Base-by-base conservation (phyloP, 2,888 invertebrate genomes). In the Dichetophora obliterata region DNA sequence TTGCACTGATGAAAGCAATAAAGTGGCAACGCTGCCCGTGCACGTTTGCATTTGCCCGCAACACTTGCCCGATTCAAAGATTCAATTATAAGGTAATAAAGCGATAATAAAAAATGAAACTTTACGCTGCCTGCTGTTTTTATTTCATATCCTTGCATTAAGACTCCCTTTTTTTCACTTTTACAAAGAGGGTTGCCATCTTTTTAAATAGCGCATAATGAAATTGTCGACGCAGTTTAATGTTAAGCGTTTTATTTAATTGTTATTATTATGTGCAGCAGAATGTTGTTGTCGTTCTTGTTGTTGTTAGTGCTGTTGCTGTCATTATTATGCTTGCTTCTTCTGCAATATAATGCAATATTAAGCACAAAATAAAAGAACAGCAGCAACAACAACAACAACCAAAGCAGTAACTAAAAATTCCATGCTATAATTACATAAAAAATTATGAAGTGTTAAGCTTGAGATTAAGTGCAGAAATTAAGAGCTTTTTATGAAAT, bases 61-160 rank as follows among this genome's bases (percentile, higher is more conserved):
- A 63, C 65, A 74, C 74, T 65, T 66, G 61, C 63, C 57, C 27
- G 69, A 83, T 85, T 85, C 85, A 82, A 86, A 87, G 84, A 86
- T 86, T 86, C 86, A 86, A 86, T 87, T 87, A 86, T 85, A 86
- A 85, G 85, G 85, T 85, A 86, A 87, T 87, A 84, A 87, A 85
- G 85, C 84, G 84, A 83, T 85, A 86, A 86, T 86, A 85, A 86
- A 78, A 75, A 75, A 4, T n/a, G n/a, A 80, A 76, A 76, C 57
- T 70, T 78, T 24, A 82, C 81, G 84, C 82, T 81, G 11, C 43
- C 43, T 43, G 37, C 37, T 6, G 5, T 37, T 37, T 37, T 14
- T 43, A 6, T 43, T 14, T 43, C 6, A 11, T 43, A 43, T 11
- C 11, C 3, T 11, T 14, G 11, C 43, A 11, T 43, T 43, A 43